A percentile compares a stretch with the other conserved stretches of the same genome.
Conservation (phyloP, 2,888 invertebrate genomes). For the Agapetus fuscipes region DNA sequence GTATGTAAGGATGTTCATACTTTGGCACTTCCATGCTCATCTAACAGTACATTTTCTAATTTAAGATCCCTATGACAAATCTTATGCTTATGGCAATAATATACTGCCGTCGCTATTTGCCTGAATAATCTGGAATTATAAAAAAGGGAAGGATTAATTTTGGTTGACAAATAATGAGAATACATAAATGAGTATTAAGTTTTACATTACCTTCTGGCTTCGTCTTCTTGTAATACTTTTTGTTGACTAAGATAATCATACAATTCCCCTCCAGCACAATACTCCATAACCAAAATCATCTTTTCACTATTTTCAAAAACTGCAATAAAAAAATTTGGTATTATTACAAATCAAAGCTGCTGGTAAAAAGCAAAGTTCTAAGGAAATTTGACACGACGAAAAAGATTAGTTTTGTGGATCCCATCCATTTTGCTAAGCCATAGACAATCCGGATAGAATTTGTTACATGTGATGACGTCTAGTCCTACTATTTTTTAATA, state of each 20-base stretch:
- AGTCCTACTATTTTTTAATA: too few relatives aligned
- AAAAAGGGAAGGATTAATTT: too few relatives aligned
- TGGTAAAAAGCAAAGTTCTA: too few relatives aligned
- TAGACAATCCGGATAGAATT: too few relatives aligned
- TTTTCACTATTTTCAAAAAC: slow-evolving; percentile 99
- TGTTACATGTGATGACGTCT: too few relatives aligned
- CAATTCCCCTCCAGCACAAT: slow-evolving; percentile 95
- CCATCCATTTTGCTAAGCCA: too few relatives aligned
- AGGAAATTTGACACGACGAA: too few relatives aligned
- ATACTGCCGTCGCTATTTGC: slow-evolving; percentile 92
- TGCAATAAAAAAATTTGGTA: slow-evolving; percentile 37
- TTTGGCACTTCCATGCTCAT: slow-evolving; percentile 91
- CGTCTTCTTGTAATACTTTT: slow-evolving; percentile 83
- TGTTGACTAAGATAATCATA: slow-evolving; percentile 93
- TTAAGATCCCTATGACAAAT: slow-evolving; percentile 95
- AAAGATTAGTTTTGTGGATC: too few relatives aligned
- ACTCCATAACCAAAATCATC: slow-evolving; percentile 99
- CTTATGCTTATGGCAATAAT: slow-evolving; percentile 97
- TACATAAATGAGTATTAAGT: too few relatives aligned
- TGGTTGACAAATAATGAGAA: too few relatives aligned
- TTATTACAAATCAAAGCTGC: too few relatives aligned
- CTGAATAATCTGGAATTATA: slow-evolving; percentile 68
- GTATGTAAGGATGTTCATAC: slow-evolving; percentile 34
- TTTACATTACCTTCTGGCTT: slow-evolving; percentile 59
- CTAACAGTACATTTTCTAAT: slow-evolving; percentile 88